Evolutionary conservation across 2,888 invertebrate species (phyloP).

Genomic region (Heliconius erato): DNA sequence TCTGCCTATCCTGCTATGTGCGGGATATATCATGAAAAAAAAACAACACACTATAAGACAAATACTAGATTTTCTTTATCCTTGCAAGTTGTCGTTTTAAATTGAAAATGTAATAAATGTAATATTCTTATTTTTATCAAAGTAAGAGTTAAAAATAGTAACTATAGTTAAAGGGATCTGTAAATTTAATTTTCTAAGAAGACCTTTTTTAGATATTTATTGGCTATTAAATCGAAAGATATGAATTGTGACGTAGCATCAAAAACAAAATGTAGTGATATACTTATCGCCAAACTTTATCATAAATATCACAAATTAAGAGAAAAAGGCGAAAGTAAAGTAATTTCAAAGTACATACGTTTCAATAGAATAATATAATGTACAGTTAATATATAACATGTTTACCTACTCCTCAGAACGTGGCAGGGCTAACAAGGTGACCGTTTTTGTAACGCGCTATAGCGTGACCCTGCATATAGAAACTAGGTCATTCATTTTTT

Average conservation of each 20-base stretch:
- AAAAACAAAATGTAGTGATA: not conserved
- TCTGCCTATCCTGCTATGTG: too few species aligned
- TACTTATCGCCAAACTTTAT: too few species aligned
- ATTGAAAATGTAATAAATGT: not conserved
- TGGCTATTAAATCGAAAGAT: not conserved
- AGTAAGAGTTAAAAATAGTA: not conserved
- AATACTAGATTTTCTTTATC: constrained; percentile 1
- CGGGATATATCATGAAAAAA: not conserved
- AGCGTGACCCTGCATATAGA: constrained; percentile 45
- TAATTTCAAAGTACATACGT: not conserved
- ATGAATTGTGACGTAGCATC: not conserved
- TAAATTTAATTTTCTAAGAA: not conserved
- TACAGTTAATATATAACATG: constrained; percentile 16
- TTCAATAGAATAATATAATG: not conserved
- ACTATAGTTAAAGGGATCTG: not conserved
- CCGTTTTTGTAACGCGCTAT: constrained; percentile 28
- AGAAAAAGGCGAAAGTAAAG: not conserved
- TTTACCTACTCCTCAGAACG: constrained; percentile 13
- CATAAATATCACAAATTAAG: not conserved
- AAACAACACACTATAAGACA: not conserved
- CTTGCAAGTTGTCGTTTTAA: not conserved
- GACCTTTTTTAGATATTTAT: not conserved
- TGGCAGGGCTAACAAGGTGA: constrained; percentile 23
- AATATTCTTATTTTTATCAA: not conserved
- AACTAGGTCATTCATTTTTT: constrained; percentile 41